Percentiles rank a stretch among this genome's conserved stretches.
Conservation (phyloP, 2,888 invertebrate species). For the Villa cingulata region DNA sequence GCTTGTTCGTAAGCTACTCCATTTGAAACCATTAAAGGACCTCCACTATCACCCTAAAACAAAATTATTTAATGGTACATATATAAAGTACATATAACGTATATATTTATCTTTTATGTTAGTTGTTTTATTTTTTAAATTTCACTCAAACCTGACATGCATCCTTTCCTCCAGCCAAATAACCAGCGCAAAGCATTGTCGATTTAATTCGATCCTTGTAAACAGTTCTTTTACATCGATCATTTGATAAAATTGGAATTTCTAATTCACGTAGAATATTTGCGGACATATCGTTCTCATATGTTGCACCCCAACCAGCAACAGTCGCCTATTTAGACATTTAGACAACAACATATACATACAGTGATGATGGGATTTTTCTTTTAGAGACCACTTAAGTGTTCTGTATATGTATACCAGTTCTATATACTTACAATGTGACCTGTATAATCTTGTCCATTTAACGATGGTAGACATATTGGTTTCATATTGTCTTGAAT, state of each 20-base stretch:
- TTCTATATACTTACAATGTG: not conserved
- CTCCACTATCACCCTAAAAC: constrained; percentile 29
- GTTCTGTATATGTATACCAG: no score
- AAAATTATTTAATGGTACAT: not conserved
- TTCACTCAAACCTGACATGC: constrained; percentile 30
- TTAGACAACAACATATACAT: no score
- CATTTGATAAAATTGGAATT: constrained; percentile 30
- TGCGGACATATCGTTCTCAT: constrained; percentile 23
- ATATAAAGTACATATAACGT: no score
- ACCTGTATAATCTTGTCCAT: not conserved
- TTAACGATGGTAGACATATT: constrained; percentile 24
- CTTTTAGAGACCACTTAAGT: no score
- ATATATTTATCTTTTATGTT: no score
- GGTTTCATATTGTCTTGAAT: constrained; percentile 24
- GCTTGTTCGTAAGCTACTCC: not conserved
- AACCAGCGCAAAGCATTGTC: constrained; percentile 32
- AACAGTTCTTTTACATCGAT: constrained; percentile 25
- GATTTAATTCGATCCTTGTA: constrained; percentile 28
- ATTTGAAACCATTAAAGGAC: constrained; percentile 22
- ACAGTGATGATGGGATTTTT: not conserved
- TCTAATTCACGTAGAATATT: constrained; percentile 25
- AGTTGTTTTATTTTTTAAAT: not conserved
- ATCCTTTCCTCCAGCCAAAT: constrained; percentile 27
- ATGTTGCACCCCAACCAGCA: constrained; percentile 30
- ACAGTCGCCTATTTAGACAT: constrained; percentile 16